Percentiles rank a stretch among this genome's conserved stretches.
Evolutionary conservation across 2,797 vertebrate species (phyloP).

Genomic region (Vespertilio murinus): DNA sequence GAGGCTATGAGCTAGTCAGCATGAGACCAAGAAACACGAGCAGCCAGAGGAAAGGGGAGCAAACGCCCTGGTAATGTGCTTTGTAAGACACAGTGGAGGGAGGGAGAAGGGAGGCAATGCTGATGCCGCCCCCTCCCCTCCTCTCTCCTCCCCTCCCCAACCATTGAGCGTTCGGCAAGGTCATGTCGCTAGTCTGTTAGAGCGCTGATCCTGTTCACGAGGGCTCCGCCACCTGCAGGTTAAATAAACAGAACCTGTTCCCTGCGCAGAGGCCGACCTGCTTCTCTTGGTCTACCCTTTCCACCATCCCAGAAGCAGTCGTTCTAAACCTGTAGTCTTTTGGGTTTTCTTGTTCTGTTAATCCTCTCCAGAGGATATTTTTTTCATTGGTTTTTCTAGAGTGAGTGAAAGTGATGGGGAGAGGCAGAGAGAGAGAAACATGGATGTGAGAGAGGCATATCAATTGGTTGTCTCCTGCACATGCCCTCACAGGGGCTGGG

Average conservation of each 20-base stretch:
- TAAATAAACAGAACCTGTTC: neutral
- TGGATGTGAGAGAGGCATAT: no score
- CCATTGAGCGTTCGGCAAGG: neutral
- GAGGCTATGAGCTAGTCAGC: neutral
- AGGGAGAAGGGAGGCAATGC: neutral
- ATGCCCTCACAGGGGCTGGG: no score
- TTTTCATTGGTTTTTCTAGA: no score
- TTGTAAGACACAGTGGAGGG: neutral
- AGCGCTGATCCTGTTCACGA: neutral
- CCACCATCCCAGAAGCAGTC: neutral
- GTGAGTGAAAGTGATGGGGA: no score
- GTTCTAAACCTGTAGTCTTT: neutral
- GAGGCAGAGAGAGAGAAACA: no score
- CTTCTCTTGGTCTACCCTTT: neutral
- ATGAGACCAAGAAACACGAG: neutral
- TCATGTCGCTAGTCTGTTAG: neutral
- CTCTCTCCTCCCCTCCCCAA: neutral
- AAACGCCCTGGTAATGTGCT: neutral
- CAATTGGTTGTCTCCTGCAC: no score
- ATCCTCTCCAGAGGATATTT: no score
- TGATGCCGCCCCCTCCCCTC: neutral
- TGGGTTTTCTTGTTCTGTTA: no score
- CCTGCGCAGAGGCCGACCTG: neutral
- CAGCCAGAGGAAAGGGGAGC: neutral
- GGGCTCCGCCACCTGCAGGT: neutral